phyloP scores from a whole-genome alignment of 2,113 vertebrate species.

The Aspiorhynchus laticeps region DNA sequence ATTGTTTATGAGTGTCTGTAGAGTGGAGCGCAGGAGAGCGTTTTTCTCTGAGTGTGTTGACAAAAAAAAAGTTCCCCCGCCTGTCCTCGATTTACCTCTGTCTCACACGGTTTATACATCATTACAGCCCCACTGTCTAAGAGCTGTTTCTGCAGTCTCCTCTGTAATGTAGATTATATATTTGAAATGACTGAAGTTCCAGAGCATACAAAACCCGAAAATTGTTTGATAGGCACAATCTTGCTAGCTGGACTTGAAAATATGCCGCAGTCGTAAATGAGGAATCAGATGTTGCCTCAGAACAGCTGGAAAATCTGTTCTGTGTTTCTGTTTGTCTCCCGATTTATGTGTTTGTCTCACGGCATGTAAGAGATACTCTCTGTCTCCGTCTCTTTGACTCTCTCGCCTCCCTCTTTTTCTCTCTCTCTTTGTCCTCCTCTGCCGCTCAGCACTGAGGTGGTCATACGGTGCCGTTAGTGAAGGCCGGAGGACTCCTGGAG shows the following conservation, averaged over 20 bases:
- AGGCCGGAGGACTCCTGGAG: slow-evolving; percentile 37
- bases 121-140: neutral
- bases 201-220: neutral
- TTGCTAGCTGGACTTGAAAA: slow-evolving; percentile 7
- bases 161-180: slow-evolving; percentile 10
- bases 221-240: slow-evolving; percentile 8
- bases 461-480: slow-evolving; percentile 17
- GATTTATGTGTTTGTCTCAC: slow-evolving; percentile 11
- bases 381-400: slow-evolving; percentile 13
- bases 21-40: neutral
- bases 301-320: slow-evolving; percentile 37
- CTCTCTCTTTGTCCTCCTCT: neutral
- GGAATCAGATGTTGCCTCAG: neutral
- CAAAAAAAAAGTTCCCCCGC: neutral
- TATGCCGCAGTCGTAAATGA: slow-evolving; percentile 6
- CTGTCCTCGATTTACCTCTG: neutral
- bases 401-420: slow-evolving; percentile 31
- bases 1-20: slow-evolving; percentile 30
- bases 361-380: slow-evolving; percentile 12
- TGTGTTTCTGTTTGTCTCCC: slow-evolving; percentile 14
- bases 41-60: neutral
- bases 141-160: neutral
- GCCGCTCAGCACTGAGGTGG: slow-evolving; percentile 25
- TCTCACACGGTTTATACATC: neutral
- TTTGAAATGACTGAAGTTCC: neutral